Evolutionary conservation across 2,888 invertebrate genomes (phyloP).

Genomic region (Ichneumoninae sp.): DNA sequence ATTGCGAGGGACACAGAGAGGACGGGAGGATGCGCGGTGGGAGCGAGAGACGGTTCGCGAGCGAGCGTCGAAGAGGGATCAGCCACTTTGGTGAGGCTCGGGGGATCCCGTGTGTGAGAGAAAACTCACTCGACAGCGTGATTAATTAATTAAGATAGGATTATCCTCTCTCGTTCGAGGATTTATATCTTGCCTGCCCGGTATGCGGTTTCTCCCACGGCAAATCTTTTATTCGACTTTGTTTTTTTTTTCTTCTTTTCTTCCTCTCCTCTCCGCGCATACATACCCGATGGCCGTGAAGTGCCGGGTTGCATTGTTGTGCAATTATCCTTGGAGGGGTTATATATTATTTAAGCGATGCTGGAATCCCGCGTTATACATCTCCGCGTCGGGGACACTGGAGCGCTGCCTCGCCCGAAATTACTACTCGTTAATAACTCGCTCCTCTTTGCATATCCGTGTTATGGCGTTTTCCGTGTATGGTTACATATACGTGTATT

Average conservation of each 20-base stretch:
- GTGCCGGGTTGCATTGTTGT: conserved; percentile 25
- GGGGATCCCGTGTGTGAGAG: conserved; percentile 10
- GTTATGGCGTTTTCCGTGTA: conserved; percentile 1
- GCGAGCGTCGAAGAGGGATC: conserved; percentile 6
- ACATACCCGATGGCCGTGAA: conserved; percentile 31
- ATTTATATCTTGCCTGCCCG: conserved; percentile 40
- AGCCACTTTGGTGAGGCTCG: not conserved
- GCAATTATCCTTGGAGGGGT: conserved; percentile 17
- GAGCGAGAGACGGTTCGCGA: not conserved
- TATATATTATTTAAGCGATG: conserved; percentile 10
- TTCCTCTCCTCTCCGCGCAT: not conserved
- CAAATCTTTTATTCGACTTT: conserved; percentile 29
- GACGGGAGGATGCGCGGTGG: not conserved
- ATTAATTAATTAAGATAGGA: conserved; percentile 59
- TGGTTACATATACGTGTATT: not conserved
- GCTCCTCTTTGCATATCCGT: conserved; percentile 21
- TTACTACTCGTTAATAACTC: conserved; percentile 45
- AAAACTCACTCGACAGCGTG: conserved; percentile 45
- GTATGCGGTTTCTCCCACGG: conserved; percentile 39
- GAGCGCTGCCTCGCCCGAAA: conserved; percentile 17
- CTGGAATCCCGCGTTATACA: not conserved
- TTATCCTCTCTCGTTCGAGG: conserved; percentile 44
- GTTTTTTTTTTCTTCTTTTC: not conserved
- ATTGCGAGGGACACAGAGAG: not conserved
- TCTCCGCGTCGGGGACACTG: conserved; percentile 8